These are phyloP conservation scores for Helarctos malayanus DNA, from an alignment of 2,797 vertebrate genomes.

Conservation along the genomic window DNA sequence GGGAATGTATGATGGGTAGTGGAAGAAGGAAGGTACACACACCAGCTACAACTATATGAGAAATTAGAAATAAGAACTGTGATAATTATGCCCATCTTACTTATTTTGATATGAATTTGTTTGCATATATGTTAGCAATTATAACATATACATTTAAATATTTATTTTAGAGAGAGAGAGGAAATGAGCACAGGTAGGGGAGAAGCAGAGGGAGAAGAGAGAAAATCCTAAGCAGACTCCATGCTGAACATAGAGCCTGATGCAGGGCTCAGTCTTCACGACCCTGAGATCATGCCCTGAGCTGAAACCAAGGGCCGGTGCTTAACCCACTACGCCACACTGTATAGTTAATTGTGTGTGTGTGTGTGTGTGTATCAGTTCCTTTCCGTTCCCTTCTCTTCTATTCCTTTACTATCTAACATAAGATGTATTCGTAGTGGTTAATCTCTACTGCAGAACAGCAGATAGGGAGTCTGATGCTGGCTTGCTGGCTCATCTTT, in stretches of 20 bases:
- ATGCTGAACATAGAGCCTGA: background rate
- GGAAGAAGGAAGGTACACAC: background rate
- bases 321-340: background rate
- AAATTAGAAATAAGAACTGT: background rate
- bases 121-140: background rate
- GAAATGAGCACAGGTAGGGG: background rate
- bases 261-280: background rate
- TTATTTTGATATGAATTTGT: conserved; percentile 30
- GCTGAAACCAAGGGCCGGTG: background rate
- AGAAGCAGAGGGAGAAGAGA: background rate
- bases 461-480: background rate
- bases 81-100: background rate
- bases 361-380: background rate
- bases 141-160: background rate
- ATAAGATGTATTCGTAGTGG: background rate
- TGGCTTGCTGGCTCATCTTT: background rate
- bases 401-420: background rate
- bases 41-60: background rate
- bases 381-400: background rate
- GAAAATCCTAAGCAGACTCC: background rate
- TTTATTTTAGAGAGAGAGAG: background rate
- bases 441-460: background rate
- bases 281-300: background rate
- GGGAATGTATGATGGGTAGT: background rate
- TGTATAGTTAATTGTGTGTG: background rate